Evolutionary conservation across 2,113 vertebrate species (phyloP).

Genomic region (Anas platyrhynchos): DNA sequence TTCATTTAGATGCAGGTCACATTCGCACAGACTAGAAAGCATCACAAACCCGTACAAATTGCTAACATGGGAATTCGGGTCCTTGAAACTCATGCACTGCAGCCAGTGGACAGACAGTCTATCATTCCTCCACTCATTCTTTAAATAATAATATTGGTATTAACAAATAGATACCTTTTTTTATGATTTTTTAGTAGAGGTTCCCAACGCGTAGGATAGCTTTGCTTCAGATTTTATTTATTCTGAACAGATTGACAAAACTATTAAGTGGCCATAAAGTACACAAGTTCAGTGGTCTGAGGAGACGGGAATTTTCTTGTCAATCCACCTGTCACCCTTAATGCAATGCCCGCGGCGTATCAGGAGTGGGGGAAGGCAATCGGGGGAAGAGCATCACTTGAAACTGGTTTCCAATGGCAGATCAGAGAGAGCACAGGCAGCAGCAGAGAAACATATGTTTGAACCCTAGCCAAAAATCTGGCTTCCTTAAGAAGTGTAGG

Average conservation of each 20-base stretch:
- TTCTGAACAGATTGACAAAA: neutral
- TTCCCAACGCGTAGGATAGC: neutral
- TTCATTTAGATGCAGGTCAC: constrained; percentile 55
- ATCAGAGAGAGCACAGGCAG: constrained; percentile 46
- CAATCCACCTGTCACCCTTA: neutral
- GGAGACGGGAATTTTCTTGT: neutral
- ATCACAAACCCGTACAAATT: constrained; percentile 47
- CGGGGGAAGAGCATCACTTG: neutral
- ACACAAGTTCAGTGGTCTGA: neutral
- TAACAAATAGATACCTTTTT: neutral
- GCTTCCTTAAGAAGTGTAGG: constrained; percentile 57
- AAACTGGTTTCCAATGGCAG: constrained; percentile 36
- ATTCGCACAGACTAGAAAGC: constrained; percentile 48
- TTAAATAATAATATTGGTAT: constrained; percentile 34
- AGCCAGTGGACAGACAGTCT: constrained; percentile 30
- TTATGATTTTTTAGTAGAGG: neutral
- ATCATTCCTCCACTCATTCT: constrained; percentile 32
- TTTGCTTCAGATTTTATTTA: neutral
- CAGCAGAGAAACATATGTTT: constrained; percentile 65
- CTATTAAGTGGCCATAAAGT: neutral
- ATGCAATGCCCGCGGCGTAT: neutral
- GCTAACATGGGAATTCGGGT: constrained; percentile 52
- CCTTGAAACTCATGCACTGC: constrained; percentile 25
- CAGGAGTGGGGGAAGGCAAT: neutral
- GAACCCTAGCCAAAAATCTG: constrained; percentile 64